A percentile compares a stretch with the other conserved stretches of the same genome.
Conservation (phyloP, 2,113 vertebrate species). For the Bufo gargarizans region DNA sequence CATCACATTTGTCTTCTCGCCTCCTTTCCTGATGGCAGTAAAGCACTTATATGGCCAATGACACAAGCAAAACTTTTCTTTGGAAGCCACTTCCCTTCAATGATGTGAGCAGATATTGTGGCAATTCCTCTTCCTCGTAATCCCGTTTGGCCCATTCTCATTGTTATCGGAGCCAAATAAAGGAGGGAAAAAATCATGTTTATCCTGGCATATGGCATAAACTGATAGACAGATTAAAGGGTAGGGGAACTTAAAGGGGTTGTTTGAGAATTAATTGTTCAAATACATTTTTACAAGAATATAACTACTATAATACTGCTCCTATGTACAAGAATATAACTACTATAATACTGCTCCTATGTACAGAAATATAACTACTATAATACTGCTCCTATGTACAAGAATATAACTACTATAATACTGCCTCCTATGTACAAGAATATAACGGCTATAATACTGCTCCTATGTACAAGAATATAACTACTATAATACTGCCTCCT, state of each 20-base stretch:
- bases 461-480: neutral
- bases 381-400: neutral
- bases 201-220: no score
- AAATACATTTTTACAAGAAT: neutral
- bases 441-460: neutral
- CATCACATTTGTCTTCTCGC: neutral
- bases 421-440: neutral
- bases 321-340: neutral
- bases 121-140: neutral
- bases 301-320: neutral
- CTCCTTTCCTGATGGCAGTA: neutral
- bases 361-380: neutral
- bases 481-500: neutral
- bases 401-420: neutral
- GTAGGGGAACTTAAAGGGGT: neutral
- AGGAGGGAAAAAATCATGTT: neutral
- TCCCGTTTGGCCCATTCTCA: slow-evolving; percentile 17
- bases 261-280: neutral
- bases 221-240: neutral
- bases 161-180: neutral
- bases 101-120: neutral
- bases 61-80: neutral
- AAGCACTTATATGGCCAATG: neutral
- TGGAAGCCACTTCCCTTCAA: neutral
- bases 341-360: neutral